These are phyloP conservation scores for Cnemophilus loriae DNA, from an alignment of 2,113 vertebrate genomes.

Conservation along the genomic window DNA sequence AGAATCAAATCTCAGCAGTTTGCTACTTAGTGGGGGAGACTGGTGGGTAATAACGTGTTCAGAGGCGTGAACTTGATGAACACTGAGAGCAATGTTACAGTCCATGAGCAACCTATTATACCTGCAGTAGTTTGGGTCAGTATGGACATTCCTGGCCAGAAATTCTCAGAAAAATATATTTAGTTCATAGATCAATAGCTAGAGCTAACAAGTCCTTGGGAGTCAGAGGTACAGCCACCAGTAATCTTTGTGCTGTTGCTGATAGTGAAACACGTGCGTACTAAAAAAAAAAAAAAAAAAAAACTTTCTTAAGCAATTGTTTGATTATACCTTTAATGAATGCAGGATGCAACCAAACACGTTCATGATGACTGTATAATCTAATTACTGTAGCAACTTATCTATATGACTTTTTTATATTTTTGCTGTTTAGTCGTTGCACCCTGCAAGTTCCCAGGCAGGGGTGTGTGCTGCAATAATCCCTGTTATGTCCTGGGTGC, in stretches of 20 bases:
- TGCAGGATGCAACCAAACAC: not conserved
- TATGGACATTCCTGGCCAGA: not conserved
- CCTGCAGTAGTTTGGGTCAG: not conserved
- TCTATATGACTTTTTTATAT: not conserved
- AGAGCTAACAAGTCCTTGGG: not conserved
- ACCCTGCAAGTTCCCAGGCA: not conserved
- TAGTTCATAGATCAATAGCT: not conserved
- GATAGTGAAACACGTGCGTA: rapidly evolving
- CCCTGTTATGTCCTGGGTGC: rapidly evolving
- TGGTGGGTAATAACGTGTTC: not conserved
- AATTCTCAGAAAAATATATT: not conserved
- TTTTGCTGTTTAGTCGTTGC: not conserved
- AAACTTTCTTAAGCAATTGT: not conserved
- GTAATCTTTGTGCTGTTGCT: not conserved
- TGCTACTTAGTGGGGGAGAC: not conserved
- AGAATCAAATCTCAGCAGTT: conserved; percentile 8
- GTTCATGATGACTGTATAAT: not conserved
- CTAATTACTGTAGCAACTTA: not conserved
- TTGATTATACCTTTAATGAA: not conserved
- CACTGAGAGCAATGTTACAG: not conserved
- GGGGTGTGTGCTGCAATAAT: not conserved
- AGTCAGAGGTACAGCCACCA: not conserved
- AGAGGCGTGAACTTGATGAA: not conserved
- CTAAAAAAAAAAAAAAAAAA: not conserved
- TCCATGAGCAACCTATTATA: rapidly evolving